Conservation (phyloP, 1,140 invertebrate genomes). For the Trinorchestia longiramus region DNA sequence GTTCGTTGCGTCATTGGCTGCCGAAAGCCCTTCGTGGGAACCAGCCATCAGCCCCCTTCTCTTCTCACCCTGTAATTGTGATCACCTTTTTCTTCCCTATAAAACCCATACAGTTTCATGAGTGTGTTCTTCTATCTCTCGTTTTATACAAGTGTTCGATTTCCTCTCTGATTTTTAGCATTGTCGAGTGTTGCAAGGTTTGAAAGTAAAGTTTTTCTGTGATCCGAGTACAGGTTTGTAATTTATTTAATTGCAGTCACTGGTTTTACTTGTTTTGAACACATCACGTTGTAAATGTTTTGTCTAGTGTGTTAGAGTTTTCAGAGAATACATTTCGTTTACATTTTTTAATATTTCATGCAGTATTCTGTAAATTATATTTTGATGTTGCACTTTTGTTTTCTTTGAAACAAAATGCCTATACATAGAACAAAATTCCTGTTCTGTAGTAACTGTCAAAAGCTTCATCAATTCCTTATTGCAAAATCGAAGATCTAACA, state of each 20-base stretch:
- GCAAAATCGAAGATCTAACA: not conserved
- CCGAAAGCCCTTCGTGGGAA: not conserved
- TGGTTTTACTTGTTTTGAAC: too few species aligned
- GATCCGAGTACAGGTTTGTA: not conserved
- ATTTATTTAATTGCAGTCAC: not conserved
- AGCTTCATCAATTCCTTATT: not conserved
- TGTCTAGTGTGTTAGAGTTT: too few species aligned
- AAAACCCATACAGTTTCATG: not conserved
- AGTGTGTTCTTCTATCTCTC: not conserved
- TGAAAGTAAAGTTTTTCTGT: not conserved
- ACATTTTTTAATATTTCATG: too few species aligned
- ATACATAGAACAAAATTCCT: not conserved
- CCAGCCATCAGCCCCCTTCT: not conserved
- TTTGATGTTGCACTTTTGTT: not conserved
- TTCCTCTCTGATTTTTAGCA: not conserved
- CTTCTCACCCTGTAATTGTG: not conserved
- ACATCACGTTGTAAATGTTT: too few species aligned
- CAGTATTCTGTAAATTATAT: not conserved
- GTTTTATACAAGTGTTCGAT: not conserved
- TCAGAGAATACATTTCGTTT: too few species aligned
- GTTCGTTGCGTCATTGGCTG: not conserved
- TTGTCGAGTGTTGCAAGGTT: not conserved
- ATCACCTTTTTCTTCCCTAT: not conserved
- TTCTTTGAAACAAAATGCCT: not conserved
- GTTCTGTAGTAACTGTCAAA: not conserved